Base-by-base conservation (phyloP, 2,888 invertebrate species). In the Lepidochitona cinerea region DNA sequence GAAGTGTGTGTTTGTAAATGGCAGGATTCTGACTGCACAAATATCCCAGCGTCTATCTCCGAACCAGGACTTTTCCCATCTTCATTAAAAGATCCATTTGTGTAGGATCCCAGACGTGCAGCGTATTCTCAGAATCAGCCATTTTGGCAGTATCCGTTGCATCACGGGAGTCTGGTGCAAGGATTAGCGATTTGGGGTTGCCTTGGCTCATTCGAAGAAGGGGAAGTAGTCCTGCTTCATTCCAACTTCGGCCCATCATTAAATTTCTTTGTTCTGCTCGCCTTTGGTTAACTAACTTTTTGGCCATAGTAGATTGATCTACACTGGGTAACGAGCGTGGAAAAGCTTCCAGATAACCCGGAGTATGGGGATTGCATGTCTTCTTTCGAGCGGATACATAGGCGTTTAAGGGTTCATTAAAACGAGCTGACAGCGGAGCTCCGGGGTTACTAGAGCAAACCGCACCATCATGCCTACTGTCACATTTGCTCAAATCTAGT, bases 351-450 rank as follows among this genome's bases (percentile, higher is more conserved):
- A 66, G 9, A 36, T 66, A 37, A 2, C 33, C 35, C 4, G 23
- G n/a, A 1, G 9, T 35, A 9, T 14, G 73, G 41, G 75, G 54
- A 41, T 54, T 36, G 18, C 65, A 49, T 35, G 72, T 77, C 65
- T 73, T 49, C 67, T 66, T 66, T 33, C 37, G 33, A 18, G 36
- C 26, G 6, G 37, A 32, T 18, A 82, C 78, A 68, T 84, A 83
- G 0, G 82, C 74, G 72, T 79, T 81, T 23, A 83, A 65, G n/a
- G 83, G 79, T 77, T 85, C 85, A 72, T 84, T 85, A 69, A 85
- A 84, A 26, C 81, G 35, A 14, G 66, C 66, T 26, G 66, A 1
- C 29, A 29, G 59, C 1, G 29, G 1, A 14, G 26, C 23, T 4
- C 32, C 29, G 26, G 23, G 14, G 29, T 23, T 59, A 26, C 4